These are phyloP conservation scores for Cherax quadricarinatus DNA, from an alignment of 1,140 invertebrate genomes.

Conservation along the genomic window DNA sequence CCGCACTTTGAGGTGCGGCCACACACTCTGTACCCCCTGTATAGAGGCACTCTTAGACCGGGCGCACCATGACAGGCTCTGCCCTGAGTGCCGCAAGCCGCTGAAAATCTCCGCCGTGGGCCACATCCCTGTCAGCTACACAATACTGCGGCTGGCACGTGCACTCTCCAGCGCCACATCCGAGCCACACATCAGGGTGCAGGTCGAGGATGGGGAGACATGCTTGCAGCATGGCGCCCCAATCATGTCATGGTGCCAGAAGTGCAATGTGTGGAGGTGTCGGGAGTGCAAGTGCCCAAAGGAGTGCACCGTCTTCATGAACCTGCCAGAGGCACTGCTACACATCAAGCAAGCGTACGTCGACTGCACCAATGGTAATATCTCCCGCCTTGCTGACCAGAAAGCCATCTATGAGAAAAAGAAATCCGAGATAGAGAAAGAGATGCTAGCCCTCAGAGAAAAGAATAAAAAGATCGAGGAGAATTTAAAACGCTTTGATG, in stretches of 20 bases:
- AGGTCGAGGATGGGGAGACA: neutral
- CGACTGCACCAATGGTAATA: neutral
- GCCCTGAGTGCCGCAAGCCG: conserved; percentile 42
- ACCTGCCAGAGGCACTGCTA: neutral
- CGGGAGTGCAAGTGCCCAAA: neutral
- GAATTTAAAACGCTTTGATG: neutral
- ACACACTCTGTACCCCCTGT: conserved; percentile 36
- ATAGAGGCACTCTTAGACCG: conserved; percentile 6
- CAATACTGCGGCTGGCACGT: conserved; percentile 1
- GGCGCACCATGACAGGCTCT: neutral
- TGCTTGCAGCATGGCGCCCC: neutral
- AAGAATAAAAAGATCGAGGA: neutral
- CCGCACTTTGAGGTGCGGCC: conserved; percentile 49
- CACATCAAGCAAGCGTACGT: neutral
- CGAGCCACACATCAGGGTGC: neutral
- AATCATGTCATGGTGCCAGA: neutral
- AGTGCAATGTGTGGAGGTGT: neutral
- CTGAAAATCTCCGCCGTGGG: conserved; percentile 24
- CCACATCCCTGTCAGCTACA: conserved; percentile 27
- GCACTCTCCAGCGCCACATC: neutral
- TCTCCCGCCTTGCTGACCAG: neutral
- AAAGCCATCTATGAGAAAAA: neutral
- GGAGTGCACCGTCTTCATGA: neutral
- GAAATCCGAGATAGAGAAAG: neutral
- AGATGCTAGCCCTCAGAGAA: neutral